Base-by-base conservation (phyloP, 2,113 vertebrate species). In the Poeciliopsis turrubarensis region DNA sequence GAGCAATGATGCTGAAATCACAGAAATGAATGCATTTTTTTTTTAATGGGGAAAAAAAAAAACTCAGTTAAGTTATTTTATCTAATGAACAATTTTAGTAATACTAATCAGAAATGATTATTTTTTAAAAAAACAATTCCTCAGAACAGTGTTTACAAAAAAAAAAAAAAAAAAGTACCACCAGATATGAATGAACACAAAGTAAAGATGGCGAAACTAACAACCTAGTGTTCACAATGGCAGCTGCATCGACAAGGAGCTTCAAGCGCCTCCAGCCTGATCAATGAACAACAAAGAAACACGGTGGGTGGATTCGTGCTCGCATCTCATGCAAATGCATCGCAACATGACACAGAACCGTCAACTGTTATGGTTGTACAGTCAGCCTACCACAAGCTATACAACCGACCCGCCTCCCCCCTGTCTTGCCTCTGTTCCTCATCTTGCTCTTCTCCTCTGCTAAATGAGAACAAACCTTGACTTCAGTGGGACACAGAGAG, bases 371-470 rank as follows among this genome's bases (percentile, higher is more conserved):
- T 0, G 77, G 2, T 76, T 76, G 86, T 81, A 87, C 86, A 77
- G 87, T 89, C 79, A 91, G 89, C 89, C 91, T 95, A 94, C 94
- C 94, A 95, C 93, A 94, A 90, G 89, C 94, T 95, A 95, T 93
- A 94, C 94, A 94, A 94, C 87, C 94, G 93, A 94, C 93, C 94
- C 91, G 92, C 91, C 92, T 94, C 94, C 93, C 94, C 93, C 94
- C 93, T 93, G 80, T 94, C 94, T 88, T 92, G 92, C 90, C 94
- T 95, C 93, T 95, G 93, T 66, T 94, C 93, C 89, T 94, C 94
- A 93, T 95, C 94, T 89, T 94, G 93, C 82, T 95, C 93, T 90
- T 95, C 94, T 94, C 92, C 94, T 94, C 93, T 92, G 93, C 94
- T 95, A 95, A 94, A 94, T 91, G 89, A 92, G 89, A 91, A 92